phyloP scores from a whole-genome alignment of 2,113 vertebrate species.

The Syrmaticus mikado region DNA sequence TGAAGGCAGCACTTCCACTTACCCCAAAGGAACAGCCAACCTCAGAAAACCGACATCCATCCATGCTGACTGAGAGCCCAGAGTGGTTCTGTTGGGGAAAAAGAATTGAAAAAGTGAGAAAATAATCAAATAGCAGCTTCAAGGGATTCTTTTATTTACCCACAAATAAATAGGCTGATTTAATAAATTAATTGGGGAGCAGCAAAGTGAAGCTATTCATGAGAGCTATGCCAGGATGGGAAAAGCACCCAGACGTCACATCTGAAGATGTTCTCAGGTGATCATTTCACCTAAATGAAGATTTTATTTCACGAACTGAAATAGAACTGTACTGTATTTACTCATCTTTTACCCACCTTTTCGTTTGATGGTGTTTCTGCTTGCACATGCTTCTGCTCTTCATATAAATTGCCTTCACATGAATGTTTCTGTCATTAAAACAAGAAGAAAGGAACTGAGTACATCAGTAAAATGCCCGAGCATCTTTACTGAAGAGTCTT shows the following conservation, averaged over 20 bases:
- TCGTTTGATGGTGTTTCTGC: constrained; percentile 22
- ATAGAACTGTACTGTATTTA: neutral
- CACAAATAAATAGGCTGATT: neutral
- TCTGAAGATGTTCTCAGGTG: neutral
- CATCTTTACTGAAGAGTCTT: neutral
- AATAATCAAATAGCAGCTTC: neutral
- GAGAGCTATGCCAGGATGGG: neutral
- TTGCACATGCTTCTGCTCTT: constrained; percentile 29
- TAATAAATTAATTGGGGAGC: too few relatives aligned
- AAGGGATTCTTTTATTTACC: neutral
- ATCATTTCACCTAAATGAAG: neutral
- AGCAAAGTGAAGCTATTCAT: too few relatives aligned
- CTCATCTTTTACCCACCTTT: constrained; percentile 32
- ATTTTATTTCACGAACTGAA: neutral
- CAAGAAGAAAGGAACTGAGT: neutral
- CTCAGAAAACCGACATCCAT: constrained; percentile 76
- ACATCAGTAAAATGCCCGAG: neutral
- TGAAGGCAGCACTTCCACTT: neutral
- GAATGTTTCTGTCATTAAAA: constrained; percentile 69
- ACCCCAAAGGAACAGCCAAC: constrained; percentile 85
- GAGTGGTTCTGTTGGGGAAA: constrained; percentile 61
- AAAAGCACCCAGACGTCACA: neutral
- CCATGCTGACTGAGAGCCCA: constrained; percentile 16
- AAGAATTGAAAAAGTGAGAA: neutral
- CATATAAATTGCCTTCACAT: constrained; percentile 38